Conservation (phyloP, 53 echinoderm and acorn worm species). For the Paelopatides confundens region DNA sequence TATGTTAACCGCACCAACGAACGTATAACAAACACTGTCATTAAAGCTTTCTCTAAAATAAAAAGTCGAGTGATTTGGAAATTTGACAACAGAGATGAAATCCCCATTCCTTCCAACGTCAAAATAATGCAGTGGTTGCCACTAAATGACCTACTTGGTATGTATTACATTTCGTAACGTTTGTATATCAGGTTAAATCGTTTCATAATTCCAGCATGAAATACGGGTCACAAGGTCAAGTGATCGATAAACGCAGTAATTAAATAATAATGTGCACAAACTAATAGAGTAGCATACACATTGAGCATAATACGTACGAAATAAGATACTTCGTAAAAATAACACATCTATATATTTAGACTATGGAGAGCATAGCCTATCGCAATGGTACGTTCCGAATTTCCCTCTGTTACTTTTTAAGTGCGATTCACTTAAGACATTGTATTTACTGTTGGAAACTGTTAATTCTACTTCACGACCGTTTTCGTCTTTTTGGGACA, state of each 20-base stretch:
- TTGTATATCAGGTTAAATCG: neutral
- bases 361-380: too few relatives aligned
- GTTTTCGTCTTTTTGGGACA: too few relatives aligned
- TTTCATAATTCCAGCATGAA: too few relatives aligned
- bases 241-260: neutral
- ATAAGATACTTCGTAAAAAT: too few relatives aligned
- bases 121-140: conserved; percentile 65
- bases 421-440: too few relatives aligned
- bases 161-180: neutral
- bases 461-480: too few relatives aligned
- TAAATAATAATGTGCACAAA: neutral
- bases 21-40: neutral
- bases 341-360: too few relatives aligned
- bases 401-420: too few relatives aligned
- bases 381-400: too few relatives aligned
- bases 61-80: neutral
- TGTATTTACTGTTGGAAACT: too few relatives aligned
- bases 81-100: conserved; percentile 3
- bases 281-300: neutral
- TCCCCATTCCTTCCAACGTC: conserved; percentile 22
- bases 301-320: too few relatives aligned
- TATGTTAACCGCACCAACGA: conserved; percentile 11
- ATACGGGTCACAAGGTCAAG: too few relatives aligned
- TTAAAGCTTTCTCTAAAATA: neutral
- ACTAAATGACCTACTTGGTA: conserved; percentile 57